A percentile compares a stretch with the other conserved stretches of the same genome.
Conservation (phyloP, 1,140 invertebrate genomes). For the Amphibalanus amphitrite region DNA sequence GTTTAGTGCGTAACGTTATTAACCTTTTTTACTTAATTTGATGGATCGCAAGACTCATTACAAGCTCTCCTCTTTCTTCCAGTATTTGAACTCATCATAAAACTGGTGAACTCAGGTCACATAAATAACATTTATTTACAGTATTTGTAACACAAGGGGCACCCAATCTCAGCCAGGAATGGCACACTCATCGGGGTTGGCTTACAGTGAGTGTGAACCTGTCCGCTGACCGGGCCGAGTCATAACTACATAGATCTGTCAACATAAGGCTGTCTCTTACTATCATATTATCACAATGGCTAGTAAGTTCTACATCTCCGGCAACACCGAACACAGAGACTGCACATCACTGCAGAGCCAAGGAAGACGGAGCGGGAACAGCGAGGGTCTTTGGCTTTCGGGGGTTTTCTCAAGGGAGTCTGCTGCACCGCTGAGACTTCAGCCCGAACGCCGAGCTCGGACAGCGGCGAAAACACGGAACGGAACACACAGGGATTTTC, state of each 20-base stretch:
- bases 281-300: not conserved
- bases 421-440: no score
- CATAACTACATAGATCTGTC: no score
- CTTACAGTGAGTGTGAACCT: not conserved
- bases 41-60: no score
- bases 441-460: no score
- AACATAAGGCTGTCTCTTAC: not conserved
- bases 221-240: not conserved
- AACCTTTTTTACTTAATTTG: no score
- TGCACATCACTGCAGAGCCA: not conserved
- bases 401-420: not conserved
- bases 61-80: no score
- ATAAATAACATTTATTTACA: conserved; percentile 2
- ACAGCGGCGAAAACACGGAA: no score
- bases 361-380: not conserved
- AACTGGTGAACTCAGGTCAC: not conserved
- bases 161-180: not conserved
- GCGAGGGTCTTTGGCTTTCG: not conserved
- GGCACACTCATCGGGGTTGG: not conserved
- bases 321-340: not conserved
- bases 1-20: no score
- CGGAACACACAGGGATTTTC: no score
- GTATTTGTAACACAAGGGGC: not conserved
- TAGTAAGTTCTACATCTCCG: not conserved
- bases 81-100: no score